Base-by-base conservation (phyloP, 2,113 vertebrate genomes). In the Donacobius atricapilla region DNA sequence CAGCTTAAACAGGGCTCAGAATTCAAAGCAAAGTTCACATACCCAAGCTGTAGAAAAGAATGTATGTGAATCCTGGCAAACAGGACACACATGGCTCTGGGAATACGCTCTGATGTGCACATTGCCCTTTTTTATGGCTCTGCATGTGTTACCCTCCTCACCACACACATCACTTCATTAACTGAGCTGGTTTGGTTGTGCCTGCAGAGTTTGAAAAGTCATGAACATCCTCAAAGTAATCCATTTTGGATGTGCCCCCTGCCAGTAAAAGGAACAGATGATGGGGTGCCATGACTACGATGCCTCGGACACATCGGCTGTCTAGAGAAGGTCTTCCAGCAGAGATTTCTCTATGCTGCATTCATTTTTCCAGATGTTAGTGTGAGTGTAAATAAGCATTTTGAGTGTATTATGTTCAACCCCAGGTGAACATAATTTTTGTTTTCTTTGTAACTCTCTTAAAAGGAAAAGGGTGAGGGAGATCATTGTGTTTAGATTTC, bases 351-450 rank as follows among this genome's bases (percentile, higher is more conserved):
- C 54, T 76, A 5, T 83, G 85, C 85, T 77, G 37, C 80, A 73
- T 90, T 96, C 68, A 63, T 86, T 83, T 93, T 94, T 93, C 84
- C 95, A 85, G 90, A 83, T 85, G 80, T 80, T 97, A 50, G 58
- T 83, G n/a, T 48, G 82, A 71, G 63, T 77, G 88, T 91, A 94
- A 97, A 94, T 94, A 97, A 95, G 83, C 68, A 86, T 69, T 85
- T 84, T 77, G 83, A 87, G 65, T 47, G 51, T 78, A 64, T 93
- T 84, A 57, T 86, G 35, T 92, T 95, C 76, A 85, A 53, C 87
- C 53, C 7, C 60, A 91, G 57, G 50, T 87, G 84, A 80, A 90
- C 40, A 4, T 50, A 91, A 45, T 69, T 44, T 53, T 53, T 87
- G 50, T 70, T 66, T 57, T 76, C 64, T 86, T 54, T 68, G 51